These are phyloP conservation scores for Actinostola sp. DNA, from an alignment of 92 coral and sea anemone genomes.

Conservation along the genomic window DNA sequence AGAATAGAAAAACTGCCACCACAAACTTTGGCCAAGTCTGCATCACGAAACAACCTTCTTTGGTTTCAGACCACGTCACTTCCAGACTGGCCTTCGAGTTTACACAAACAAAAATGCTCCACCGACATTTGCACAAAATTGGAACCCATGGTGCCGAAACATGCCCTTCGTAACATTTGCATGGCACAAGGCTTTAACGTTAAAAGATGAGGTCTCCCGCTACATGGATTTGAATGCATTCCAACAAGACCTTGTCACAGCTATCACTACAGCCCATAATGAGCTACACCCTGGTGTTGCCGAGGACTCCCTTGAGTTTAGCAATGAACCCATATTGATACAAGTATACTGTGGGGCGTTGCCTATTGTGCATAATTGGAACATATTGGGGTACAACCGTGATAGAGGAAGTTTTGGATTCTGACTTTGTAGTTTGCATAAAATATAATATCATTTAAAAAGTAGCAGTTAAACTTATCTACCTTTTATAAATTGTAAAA, in stretches of 20 bases:
- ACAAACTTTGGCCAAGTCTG: too few relatives aligned
- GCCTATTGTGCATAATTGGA: conserved; percentile 85
- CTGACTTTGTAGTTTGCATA: too few relatives aligned
- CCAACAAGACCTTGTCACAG: conserved; percentile 56
- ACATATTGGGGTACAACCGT: conserved; percentile 85
- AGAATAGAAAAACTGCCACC: not conserved
- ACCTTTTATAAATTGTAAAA: too few relatives aligned
- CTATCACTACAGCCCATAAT: conserved; percentile 68
- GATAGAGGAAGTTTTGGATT: conserved; percentile 90
- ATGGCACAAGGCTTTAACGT: conserved; percentile 70
- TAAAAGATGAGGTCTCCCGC: conserved; percentile 52
- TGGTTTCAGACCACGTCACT: conserved; percentile 89
- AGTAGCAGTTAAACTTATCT: too few relatives aligned
- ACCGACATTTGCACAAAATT: conserved; percentile 76
- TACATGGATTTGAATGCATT: conserved; percentile 75
- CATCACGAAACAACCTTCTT: conserved; percentile 16
- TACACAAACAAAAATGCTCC: conserved; percentile 68
- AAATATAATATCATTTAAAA: too few relatives aligned
- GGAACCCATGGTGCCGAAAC: conserved; percentile 97
- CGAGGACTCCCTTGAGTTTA: conserved; percentile 75
- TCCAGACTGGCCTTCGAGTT: conserved; percentile 90
- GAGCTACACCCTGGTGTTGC: conserved; percentile 71
- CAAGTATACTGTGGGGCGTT: conserved; percentile 89
- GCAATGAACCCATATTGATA: conserved; percentile 84
- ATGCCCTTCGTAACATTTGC: conserved; percentile 86